These are phyloP conservation scores for Elaeidobius kamerunicus DNA, from an alignment of 2,888 invertebrate species.

Conservation along the genomic window DNA sequence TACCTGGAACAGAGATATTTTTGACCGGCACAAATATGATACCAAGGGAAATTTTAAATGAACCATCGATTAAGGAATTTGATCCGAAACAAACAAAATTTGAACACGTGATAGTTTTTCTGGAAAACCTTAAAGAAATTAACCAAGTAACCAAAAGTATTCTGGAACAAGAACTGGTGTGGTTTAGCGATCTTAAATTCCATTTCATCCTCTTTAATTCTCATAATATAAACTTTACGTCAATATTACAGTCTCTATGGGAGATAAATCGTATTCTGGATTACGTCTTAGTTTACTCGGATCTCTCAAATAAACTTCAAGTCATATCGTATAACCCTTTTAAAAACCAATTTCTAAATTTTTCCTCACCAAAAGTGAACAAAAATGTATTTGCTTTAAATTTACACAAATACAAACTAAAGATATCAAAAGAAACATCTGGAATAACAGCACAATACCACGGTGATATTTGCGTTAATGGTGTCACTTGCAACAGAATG, in stretches of 20 bases:
- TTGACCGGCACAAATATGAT: too few species aligned
- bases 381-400: slow-evolving; percentile 6
- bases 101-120: slow-evolving; percentile 11
- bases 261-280: slow-evolving; percentile 7
- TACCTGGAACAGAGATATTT: too few species aligned
- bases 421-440: slow-evolving; percentile 4
- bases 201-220: slow-evolving; percentile 6
- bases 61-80: background rate
- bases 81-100: slow-evolving; percentile 3
- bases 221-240: background rate
- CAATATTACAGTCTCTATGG: slow-evolving; percentile 5
- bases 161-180: slow-evolving; percentile 8
- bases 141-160: background rate
- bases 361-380: background rate
- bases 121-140: slow-evolving; percentile 7
- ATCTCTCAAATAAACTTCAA: slow-evolving; percentile 1
- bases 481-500: slow-evolving; percentile 6
- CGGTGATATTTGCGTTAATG: background rate
- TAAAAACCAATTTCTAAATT: slow-evolving; percentile 1
- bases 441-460: background rate
- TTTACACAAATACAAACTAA: slow-evolving; percentile 11
- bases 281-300: background rate
- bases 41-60: slow-evolving; percentile 13
- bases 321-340: slow-evolving; percentile 10
- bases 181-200: slow-evolving; percentile 13